A percentile compares a stretch with the other conserved stretches of the same genome.
phyloP scores from a whole-genome alignment of 2,888 invertebrate species.

The Empis livida region DNA sequence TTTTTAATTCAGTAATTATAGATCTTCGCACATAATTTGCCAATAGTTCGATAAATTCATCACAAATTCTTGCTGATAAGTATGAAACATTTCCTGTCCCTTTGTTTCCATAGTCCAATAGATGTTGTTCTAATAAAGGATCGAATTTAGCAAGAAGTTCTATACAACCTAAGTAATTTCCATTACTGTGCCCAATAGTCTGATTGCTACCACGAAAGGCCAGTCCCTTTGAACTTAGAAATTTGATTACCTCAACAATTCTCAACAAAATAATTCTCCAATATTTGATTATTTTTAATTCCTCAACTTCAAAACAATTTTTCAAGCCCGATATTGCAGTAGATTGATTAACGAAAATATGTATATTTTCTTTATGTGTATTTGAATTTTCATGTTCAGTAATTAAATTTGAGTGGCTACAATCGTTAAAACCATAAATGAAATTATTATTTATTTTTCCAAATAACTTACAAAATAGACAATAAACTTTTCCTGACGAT shows the following conservation, averaged over 20 bases:
- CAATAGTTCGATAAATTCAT: not conserved
- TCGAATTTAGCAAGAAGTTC: conserved; percentile 3
- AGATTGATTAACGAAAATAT: not conserved
- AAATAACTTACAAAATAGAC: not conserved
- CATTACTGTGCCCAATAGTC: not conserved
- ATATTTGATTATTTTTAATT: not conserved
- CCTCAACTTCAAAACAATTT: not conserved
- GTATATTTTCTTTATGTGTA: not conserved
- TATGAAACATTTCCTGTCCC: conserved; percentile 1
- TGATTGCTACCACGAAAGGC: not conserved
- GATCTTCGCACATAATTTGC: not conserved
- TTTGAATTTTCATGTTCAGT: not conserved
- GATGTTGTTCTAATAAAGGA: conserved; percentile 1
- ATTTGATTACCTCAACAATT: not conserved
- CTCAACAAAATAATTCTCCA: conserved; percentile 1
- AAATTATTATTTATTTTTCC: not conserved
- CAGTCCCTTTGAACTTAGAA: not conserved
- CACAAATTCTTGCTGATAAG: not conserved
- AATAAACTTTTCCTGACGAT: not conserved
- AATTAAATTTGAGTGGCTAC: not conserved
- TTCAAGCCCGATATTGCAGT: not conserved
- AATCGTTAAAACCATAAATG: conserved; percentile 2
- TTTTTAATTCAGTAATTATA: not conserved
- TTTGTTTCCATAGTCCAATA: not conserved
- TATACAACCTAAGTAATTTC: conserved; percentile 1